Percentiles rank a stretch among this genome's conserved stretches.
Conservation (phyloP, 2,797 vertebrate genomes). For the Notolabrus celidotus region DNA sequence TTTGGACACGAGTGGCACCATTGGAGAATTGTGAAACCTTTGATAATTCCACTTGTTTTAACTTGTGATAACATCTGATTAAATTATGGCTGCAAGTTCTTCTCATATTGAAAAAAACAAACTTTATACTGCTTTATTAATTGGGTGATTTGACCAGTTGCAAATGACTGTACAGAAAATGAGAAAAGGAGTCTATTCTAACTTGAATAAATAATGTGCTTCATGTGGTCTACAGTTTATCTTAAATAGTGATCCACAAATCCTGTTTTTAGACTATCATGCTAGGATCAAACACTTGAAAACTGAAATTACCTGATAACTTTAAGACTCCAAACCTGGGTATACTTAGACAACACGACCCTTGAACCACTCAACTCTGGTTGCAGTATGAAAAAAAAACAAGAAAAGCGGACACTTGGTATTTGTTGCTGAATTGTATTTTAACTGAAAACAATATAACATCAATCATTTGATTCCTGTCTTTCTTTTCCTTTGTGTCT, state of each 20-base stretch:
- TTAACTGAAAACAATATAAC: background rate
- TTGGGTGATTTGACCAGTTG: too few relatives aligned
- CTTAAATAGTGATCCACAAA: background rate
- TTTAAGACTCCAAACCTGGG: background rate
- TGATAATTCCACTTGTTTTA: too few relatives aligned
- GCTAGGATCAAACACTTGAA: background rate
- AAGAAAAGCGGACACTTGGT: background rate
- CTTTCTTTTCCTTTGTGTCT: constrained; percentile 30
- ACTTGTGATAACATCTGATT: too few relatives aligned
- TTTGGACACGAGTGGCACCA: too few relatives aligned
- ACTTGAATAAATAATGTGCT: too few relatives aligned
- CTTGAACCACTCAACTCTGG: background rate
- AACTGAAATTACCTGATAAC: background rate
- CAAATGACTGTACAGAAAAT: too few relatives aligned
- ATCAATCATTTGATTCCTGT: background rate
- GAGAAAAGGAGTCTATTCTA: too few relatives aligned
- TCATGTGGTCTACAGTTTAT: background rate
- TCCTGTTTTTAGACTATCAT: background rate
- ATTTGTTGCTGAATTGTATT: background rate
- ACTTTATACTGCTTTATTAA: too few relatives aligned
- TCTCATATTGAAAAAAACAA: too few relatives aligned
- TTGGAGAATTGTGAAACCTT: too few relatives aligned
- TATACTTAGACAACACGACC: background rate
- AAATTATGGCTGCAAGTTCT: too few relatives aligned
- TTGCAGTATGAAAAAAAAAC: background rate